Base-by-base conservation (phyloP, 1,140 invertebrate genomes). In the Gonioctena quinquepunctata region DNA sequence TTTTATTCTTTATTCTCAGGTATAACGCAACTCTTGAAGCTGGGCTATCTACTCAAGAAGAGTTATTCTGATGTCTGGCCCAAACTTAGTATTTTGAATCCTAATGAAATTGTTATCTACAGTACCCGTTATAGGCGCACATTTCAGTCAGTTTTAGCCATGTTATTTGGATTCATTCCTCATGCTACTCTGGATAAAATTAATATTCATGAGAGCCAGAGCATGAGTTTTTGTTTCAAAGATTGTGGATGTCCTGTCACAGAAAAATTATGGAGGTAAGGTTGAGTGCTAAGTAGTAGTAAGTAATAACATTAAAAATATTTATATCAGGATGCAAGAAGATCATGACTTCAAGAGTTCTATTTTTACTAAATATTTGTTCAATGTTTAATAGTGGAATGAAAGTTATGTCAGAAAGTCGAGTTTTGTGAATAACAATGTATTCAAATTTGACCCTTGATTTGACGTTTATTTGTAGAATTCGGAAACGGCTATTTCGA, bases 121-220 rank as follows among this genome's bases (percentile, higher is more conserved):
- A 93, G 92, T 68, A 97, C 95, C 0, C 87, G 91, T 33, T 95
- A 95, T 81, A 85, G 93, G 5, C 87, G 96, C 76, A 97, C 96
- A 8, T 94, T 94, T 73, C 95, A 97, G 82, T 96, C 94, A 78
- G 91, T 91, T 3, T 83, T 95, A 33, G 93, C 94, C 1, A 86
- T 96, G 70, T 80, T 95, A 8, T 95, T 91, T 84, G 89, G 91
- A 0, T 88, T 94, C 67, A 81, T 95, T 19, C 88, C 91, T 8
- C 83, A 86, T 68, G 73, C 87, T 78, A 76, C 73, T 4, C 71
- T 87, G 73, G 73, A 79, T 2, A 85, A 84, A 79, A 77, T 91
- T 1, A 83, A 81, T 4, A 83, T 93, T 27, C 84, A 85, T 5
- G 93, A 94, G 78, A 92, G 90, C 26, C 91, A 93, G 71, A 93